Evolutionary conservation across 2,888 invertebrate genomes (phyloP), one percentile per base, ranked within the genome.

Genomic region (Ectropis crepuscularia): DNA sequence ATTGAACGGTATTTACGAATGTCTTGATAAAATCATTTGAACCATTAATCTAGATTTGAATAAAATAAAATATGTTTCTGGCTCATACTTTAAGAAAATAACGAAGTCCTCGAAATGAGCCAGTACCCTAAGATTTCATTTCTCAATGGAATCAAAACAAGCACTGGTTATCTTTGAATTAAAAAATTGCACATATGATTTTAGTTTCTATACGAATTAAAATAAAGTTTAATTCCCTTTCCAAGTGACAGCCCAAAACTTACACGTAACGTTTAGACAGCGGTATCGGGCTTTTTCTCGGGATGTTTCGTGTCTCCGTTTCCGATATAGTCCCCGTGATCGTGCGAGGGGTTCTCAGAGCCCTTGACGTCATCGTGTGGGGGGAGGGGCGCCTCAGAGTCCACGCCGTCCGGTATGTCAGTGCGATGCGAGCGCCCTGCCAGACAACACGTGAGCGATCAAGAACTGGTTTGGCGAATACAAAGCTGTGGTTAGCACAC

Each of bases 341-440:
- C 94, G 78, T 94, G 94, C 53, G 93, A 90, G 70, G 93, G 94
- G 78, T 94, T 94, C 77, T 94, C 93, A 42, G 94, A 89, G 72
- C 94, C 94, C 83, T 94, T 93, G 81, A 89, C 80, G 84, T 94
- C 94, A 62, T 94, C 94, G 71, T 94, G 94, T 36, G 94, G 88
- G 47, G 93, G 94, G 9, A 94, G 90, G 45, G 95, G 95, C 68
- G 94, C 94, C 74, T 95, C 95, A 64, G 94, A 94, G 72, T 95
- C 95, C 70, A 90, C 94, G 54, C 94, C 94, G 79, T 94, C 94
- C 53, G 94, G 94, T 74, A 94, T 92, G 81, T 95, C 94, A 69
- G 94, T 94, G 82, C 94, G 94, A 74, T 94, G 91, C 58, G 93
- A 93, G 74, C 94, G 94, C 82, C 94, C 95, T 95, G 94, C 83